Evolutionary conservation across 2,888 invertebrate species (phyloP).

Genomic region (Tubulanus polymorphus): DNA sequence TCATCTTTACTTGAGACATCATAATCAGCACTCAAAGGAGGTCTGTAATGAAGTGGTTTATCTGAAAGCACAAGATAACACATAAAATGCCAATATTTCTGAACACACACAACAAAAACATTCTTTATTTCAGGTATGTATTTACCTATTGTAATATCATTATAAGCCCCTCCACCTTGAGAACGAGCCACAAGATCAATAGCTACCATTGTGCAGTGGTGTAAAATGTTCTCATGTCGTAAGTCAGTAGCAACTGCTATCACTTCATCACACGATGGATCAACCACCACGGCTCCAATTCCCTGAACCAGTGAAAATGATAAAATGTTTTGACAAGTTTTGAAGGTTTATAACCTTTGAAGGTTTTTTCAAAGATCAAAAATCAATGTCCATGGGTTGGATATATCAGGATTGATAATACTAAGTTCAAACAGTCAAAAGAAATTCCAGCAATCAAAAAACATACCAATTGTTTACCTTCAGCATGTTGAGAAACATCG

Average conservation of each 20-base stretch:
- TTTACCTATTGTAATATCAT: no score
- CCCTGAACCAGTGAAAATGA: conserved; percentile 12
- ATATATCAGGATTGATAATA: no score
- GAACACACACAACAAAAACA: no score
- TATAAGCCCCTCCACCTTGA: conserved; percentile 78
- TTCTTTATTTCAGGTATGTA: no score
- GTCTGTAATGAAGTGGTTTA: no score
- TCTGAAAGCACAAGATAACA: no score
- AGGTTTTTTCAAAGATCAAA: no score
- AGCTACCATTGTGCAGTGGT: conserved; percentile 81
- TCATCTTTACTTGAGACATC: conserved; percentile 12
- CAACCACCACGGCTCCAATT: conserved; percentile 65
- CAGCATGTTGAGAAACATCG: no score
- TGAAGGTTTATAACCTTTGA: conserved; percentile 23
- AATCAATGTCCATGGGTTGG: no score
- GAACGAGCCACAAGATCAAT: conserved; percentile 79
- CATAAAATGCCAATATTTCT: no score
- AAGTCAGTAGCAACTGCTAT: conserved; percentile 63
- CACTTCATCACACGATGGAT: conserved; percentile 68
- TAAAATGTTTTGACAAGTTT: background rate
- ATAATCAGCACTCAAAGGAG: no score
- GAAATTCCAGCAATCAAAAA: background rate
- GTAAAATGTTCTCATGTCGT: conserved; percentile 63
- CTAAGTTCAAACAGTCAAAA: no score
- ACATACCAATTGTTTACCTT: conserved; percentile 4